These are phyloP conservation scores for Ptyas mucosa DNA, from an alignment of 2,113 vertebrate genomes.

Conservation along the genomic window DNA sequence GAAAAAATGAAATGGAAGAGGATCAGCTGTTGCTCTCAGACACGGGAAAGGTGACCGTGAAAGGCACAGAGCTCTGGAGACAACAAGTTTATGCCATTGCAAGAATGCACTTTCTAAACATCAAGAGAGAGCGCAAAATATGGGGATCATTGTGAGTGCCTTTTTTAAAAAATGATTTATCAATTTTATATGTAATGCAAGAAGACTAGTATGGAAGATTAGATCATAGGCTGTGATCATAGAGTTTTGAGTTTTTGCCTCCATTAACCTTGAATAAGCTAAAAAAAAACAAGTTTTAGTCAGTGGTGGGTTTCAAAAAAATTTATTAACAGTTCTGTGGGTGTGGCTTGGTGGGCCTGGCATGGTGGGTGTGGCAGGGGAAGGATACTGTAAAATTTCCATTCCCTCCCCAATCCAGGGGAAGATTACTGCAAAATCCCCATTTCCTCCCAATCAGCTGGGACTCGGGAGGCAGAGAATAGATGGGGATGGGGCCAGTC, in stretches of 20 bases:
- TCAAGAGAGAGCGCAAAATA: slow-evolving; percentile 75
- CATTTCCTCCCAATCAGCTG: too few species aligned
- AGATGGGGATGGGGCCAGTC: too few species aligned
- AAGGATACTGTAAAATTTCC: too few species aligned
- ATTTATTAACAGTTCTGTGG: too few species aligned
- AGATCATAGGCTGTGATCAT: background rate
- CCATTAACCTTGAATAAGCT: background rate
- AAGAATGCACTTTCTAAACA: slow-evolving; percentile 82
- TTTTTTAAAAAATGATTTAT: background rate
- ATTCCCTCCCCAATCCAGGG: too few species aligned
- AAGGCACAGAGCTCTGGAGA: slow-evolving; percentile 77
- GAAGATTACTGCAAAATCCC: too few species aligned
- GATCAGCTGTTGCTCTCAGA: slow-evolving; percentile 59
- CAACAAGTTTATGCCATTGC: slow-evolving; percentile 82
- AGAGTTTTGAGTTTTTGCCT: background rate
- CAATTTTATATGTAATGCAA: background rate
- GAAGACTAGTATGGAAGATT: too few species aligned
- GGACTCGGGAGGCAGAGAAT: too few species aligned
- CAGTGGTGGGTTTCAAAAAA: too few species aligned
- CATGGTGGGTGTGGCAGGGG: too few species aligned
- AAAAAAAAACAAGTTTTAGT: background rate
- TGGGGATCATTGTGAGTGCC: slow-evolving; percentile 60
- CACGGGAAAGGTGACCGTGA: slow-evolving; percentile 33
- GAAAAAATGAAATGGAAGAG: slow-evolving; percentile 69
- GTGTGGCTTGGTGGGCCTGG: too few species aligned